Percentiles rank a stretch among this genome's conserved stretches.
These are phyloP conservation scores for Bujurquina vittata DNA, from an alignment of 2,113 vertebrate genomes.

Conservation along the genomic window DNA sequence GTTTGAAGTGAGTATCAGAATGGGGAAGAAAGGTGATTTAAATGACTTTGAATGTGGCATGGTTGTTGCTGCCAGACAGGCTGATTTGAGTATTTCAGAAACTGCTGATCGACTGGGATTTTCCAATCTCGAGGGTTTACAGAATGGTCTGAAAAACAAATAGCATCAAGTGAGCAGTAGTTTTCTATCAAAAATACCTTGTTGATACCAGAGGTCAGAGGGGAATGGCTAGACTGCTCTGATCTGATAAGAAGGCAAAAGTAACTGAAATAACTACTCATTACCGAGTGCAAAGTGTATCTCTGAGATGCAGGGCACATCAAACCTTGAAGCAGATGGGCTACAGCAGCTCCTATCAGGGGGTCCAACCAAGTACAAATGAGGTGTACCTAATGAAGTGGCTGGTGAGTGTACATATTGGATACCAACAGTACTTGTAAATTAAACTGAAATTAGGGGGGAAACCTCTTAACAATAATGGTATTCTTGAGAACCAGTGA, in stretches of 20 bases:
- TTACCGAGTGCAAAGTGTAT: background rate
- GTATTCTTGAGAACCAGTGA: background rate
- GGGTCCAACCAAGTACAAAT: background rate
- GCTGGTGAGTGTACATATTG: background rate
- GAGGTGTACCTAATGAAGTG: background rate
- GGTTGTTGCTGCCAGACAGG: background rate
- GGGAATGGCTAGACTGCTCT: background rate
- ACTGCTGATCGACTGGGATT: background rate
- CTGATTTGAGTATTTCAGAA: background rate
- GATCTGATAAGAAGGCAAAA: background rate
- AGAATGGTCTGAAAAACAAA: background rate
- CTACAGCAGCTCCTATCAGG: background rate
- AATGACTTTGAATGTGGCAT: background rate
- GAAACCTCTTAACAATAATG: background rate
- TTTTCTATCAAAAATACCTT: background rate
- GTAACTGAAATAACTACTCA: background rate
- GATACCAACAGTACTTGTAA: background rate
- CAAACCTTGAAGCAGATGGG: background rate
- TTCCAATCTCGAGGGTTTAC: background rate
- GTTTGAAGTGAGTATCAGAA: background rate
- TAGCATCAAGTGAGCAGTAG: background rate
- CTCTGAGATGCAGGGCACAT: too few relatives aligned
- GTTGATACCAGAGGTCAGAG: background rate
- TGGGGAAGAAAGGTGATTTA: background rate
- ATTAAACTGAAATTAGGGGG: background rate